A percentile compares a stretch with the other conserved stretches of the same genome.
phyloP scores from a whole-genome alignment of 2,888 invertebrate genomes.

The Lobophora halterata region DNA sequence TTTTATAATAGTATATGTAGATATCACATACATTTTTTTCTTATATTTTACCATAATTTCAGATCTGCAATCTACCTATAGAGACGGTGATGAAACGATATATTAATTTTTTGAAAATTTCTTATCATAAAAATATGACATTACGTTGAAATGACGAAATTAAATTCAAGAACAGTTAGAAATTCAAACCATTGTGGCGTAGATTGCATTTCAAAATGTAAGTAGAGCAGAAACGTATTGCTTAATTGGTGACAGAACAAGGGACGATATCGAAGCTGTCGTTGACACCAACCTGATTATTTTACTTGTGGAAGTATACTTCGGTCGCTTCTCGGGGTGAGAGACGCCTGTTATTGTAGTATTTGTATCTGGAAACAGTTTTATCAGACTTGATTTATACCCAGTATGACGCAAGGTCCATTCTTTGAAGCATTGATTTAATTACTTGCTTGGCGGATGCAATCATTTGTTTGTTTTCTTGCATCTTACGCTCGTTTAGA shows the following conservation, averaged over 20 bases:
- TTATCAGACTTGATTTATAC: conserved; percentile 3
- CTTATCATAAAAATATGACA: too few species aligned
- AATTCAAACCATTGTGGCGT: too few species aligned
- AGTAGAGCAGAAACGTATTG: not conserved
- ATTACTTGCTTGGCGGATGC: conserved; percentile 24
- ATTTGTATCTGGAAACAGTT: conserved; percentile 6
- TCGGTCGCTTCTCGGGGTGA: not conserved
- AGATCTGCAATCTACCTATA: too few species aligned
- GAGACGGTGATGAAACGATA: too few species aligned
- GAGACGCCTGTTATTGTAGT: conserved; percentile 11
- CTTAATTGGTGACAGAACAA: conserved; percentile 4
- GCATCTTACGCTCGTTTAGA: conserved; percentile 14
- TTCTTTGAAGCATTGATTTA: conserved; percentile 21
- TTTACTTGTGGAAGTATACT: not conserved
- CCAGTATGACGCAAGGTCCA: conserved; percentile 14
- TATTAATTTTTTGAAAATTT: too few species aligned
- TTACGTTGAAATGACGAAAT: too few species aligned
- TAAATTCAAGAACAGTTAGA: too few species aligned
- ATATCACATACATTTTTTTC: too few species aligned
- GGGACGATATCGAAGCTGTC: conserved; percentile 1
- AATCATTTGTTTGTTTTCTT: conserved; percentile 23
- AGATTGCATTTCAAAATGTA: not conserved
- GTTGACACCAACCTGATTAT: conserved; percentile 3
- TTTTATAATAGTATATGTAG: too few species aligned
- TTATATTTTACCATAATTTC: too few species aligned